These are phyloP conservation scores for Macquaria ambigua DNA, from an alignment of 2,113 vertebrate species.

Conservation along the genomic window DNA sequence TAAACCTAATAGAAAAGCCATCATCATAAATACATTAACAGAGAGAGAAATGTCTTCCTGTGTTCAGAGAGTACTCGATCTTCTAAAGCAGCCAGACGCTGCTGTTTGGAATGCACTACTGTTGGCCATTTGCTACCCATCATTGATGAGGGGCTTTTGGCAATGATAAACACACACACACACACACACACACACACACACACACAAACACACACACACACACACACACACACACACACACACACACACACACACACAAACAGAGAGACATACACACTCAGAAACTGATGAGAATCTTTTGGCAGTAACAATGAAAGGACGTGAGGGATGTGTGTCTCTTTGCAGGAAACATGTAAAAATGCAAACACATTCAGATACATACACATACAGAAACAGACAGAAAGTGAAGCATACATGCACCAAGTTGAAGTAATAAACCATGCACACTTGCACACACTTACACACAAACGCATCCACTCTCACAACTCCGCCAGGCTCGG, in stretches of 20 bases:
- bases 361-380: conserved; percentile 24
- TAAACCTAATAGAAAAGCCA: conserved; percentile 82
- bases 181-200: conserved; percentile 26
- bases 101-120: conserved; percentile 75
- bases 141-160: conserved; percentile 78
- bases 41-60: conserved; percentile 79
- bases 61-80: conserved; percentile 75
- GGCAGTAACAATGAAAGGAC: conserved; percentile 71
- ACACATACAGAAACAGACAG: conserved; percentile 16
- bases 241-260: conserved; percentile 23
- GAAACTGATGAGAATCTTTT: conserved; percentile 61
- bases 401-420: conserved; percentile 42
- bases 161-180: conserved; percentile 61
- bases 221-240: conserved; percentile 33
- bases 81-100: conserved; percentile 77
- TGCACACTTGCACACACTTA: conserved; percentile 48
- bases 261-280: conserved; percentile 4
- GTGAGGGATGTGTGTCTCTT: conserved; percentile 48
- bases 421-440: conserved; percentile 55
- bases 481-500: conserved; percentile 77
- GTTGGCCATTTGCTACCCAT: conserved; percentile 79
- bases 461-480: conserved; percentile 66
- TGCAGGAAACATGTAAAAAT: conserved; percentile 20
- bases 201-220: not conserved
- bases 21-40: conserved; percentile 83